Evolutionary conservation across 2,888 invertebrate genomes (phyloP).

Genomic region (Trilocha varians): DNA sequence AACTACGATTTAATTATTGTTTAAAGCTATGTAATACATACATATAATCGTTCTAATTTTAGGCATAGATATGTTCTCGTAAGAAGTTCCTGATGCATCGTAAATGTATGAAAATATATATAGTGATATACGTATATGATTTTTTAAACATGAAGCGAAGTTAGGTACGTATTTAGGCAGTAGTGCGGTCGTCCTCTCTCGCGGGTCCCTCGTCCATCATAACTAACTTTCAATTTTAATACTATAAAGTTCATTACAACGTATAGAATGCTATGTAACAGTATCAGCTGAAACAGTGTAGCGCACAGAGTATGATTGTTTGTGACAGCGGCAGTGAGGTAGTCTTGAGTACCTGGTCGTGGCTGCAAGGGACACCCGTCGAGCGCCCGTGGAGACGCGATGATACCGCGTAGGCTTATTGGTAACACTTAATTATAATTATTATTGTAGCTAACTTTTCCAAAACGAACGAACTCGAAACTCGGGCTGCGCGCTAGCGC

Average conservation of each 20-base stretch:
- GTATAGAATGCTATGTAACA: background rate
- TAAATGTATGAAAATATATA: conserved; percentile 74
- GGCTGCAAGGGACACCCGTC: conserved; percentile 19
- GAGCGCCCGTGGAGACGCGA: conserved; percentile 62
- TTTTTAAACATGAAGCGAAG: conserved; percentile 71
- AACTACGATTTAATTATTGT: conserved; percentile 75
- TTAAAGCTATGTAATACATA: conserved; percentile 76
- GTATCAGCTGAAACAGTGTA: no score
- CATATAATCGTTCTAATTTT: conserved; percentile 75
- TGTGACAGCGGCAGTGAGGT: no score
- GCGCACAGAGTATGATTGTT: no score
- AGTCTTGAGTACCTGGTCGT: conserved; percentile 10
- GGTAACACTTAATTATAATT: conserved; percentile 71
- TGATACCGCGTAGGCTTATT: conserved; percentile 71
- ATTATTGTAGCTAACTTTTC: conserved; percentile 74
- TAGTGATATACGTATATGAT: conserved; percentile 72
- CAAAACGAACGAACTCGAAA: conserved; percentile 76
- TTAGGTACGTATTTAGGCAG: conserved; percentile 72
- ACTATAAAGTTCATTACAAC: background rate
- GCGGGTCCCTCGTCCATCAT: conserved; percentile 38
- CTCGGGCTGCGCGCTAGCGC: conserved; percentile 72
- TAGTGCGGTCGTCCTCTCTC: conserved; percentile 68
- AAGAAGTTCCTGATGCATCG: conserved; percentile 75
- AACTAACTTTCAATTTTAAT: background rate
- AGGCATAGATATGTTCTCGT: conserved; percentile 74